Base-by-base conservation (phyloP, 2,888 invertebrate species). In the Empis livida region DNA sequence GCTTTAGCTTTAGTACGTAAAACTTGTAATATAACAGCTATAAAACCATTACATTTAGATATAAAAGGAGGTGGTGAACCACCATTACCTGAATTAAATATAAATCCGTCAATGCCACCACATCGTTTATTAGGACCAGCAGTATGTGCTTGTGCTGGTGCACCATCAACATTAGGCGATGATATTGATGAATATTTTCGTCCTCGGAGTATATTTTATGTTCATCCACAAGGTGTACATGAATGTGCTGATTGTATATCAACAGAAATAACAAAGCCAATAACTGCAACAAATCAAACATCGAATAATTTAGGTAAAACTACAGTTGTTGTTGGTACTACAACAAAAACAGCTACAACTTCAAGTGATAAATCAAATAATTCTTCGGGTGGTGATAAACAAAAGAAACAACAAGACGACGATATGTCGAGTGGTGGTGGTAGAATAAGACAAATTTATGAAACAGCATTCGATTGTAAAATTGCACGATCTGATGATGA, bases 381-480 rank as follows among this genome's bases (percentile, higher is more conserved):
- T 10, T 27, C 51, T 27, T 43, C 14, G 11, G 41, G 31, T 41
- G 48, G 37, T 10, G 14, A 27, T 14, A n/a, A 27, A 41, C 16
- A 10, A 39, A 20, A 23, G 5, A 20, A 48, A 38, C 20, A 57
- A 49, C 42, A 55, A 56, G 71, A 70, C 38, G 70, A 68, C 59
- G 72, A 71, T 49, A 76, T 76, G 73, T 75, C 75, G 55, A 68
- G 67, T 62, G 67, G 67, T 4, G 41, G 41, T 13, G 57, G 59
- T 30, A 73, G 80, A 48, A 76, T 78, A 66, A 77, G 85, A 60
- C 85, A 85, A 70, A 77, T 90, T 47, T 90, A 90, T 67, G 90
- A 90, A 71, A 90, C 90, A 48, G 90, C 90, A 49, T 90, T 90
- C 68, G 90, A 90, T 69, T 87, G 87, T 68, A 86, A 86, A 69